A percentile compares a stretch with the other conserved stretches of the same genome.
phyloP scores from a whole-genome alignment of 2,888 invertebrate genomes.

The Trichogramma evanescens region DNA sequence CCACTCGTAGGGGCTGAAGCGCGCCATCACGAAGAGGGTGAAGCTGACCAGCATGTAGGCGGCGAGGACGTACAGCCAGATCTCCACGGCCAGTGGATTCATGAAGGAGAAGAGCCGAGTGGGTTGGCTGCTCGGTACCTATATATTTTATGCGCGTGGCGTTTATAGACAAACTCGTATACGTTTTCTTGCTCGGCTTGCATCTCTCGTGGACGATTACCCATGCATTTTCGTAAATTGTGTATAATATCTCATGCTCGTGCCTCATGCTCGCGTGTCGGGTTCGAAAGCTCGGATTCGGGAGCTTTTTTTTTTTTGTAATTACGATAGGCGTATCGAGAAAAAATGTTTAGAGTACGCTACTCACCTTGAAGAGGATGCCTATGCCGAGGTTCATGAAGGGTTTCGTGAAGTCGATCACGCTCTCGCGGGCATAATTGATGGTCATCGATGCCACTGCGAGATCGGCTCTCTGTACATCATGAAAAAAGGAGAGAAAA shows the following conservation, averaged over 20 bases:
- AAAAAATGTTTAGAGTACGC: constrained; percentile 7
- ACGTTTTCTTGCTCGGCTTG: too few species aligned
- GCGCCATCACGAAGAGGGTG: constrained; percentile 90
- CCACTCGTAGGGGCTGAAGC: constrained; percentile 97
- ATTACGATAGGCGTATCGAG: too few species aligned
- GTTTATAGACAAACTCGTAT: constrained; percentile 18
- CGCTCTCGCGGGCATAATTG: constrained; percentile 89
- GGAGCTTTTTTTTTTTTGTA: too few species aligned
- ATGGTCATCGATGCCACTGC: constrained; percentile 97
- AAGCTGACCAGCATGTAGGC: constrained; percentile 91
- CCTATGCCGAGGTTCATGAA: constrained; percentile 97
- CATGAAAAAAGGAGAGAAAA: constrained; percentile 6
- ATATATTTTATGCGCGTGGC: constrained; percentile 45
- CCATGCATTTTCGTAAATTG: background rate
- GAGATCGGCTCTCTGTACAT: constrained; percentile 79
- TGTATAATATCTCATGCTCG: background rate
- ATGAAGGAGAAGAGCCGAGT: constrained; percentile 90
- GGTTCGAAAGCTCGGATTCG: too few species aligned
- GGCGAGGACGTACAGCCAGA: constrained; percentile 91
- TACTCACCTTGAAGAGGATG: constrained; percentile 82
- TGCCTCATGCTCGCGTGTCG: background rate
- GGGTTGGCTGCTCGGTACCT: constrained; percentile 85
- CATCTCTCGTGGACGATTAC: background rate
- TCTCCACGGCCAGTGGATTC: constrained; percentile 91
- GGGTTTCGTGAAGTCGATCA: constrained; percentile 96